Evolutionary conservation across 2,888 invertebrate genomes (phyloP).

Genomic region (Pandemis cinnamomeana): DNA sequence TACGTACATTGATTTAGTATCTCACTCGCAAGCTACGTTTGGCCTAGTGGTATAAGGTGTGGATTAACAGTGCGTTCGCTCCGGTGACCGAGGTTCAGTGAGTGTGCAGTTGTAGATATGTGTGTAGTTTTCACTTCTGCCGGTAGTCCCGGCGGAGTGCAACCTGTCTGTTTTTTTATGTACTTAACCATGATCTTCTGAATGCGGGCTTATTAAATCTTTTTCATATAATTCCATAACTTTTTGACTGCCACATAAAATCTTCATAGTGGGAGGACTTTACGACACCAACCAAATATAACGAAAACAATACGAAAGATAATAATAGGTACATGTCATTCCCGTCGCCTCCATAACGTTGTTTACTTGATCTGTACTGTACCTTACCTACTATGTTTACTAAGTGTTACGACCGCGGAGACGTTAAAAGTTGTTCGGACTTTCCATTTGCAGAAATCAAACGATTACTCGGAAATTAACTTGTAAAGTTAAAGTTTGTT

Average conservation of each 20-base stretch:
- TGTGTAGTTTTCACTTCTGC: too few species aligned
- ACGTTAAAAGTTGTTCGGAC: constrained; percentile 58
- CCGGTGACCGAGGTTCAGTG: too few species aligned
- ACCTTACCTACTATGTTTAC: constrained; percentile 55
- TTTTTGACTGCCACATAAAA: constrained; percentile 34
- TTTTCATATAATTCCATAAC: constrained; percentile 21
- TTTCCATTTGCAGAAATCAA: constrained; percentile 46
- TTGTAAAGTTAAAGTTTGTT: neutral
- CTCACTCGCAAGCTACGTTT: too few species aligned
- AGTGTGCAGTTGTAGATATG: too few species aligned
- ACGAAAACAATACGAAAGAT: constrained; percentile 33
- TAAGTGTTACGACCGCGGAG: constrained; percentile 54
- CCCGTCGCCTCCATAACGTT: constrained; percentile 55
- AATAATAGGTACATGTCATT: constrained; percentile 46
- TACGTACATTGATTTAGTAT: too few species aligned
- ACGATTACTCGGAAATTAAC: neutral
- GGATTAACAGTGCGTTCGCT: too few species aligned
- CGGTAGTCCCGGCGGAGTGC: too few species aligned
- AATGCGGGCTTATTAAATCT: constrained; percentile 19
- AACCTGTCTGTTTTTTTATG: neutral
- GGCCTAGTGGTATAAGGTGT: too few species aligned
- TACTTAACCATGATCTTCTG: neutral
- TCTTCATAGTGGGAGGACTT: constrained; percentile 27
- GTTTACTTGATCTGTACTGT: constrained; percentile 57
- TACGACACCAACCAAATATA: constrained; percentile 31